phyloP scores from a whole-genome alignment of 2,888 invertebrate species.

The Busseola fusca region DNA sequence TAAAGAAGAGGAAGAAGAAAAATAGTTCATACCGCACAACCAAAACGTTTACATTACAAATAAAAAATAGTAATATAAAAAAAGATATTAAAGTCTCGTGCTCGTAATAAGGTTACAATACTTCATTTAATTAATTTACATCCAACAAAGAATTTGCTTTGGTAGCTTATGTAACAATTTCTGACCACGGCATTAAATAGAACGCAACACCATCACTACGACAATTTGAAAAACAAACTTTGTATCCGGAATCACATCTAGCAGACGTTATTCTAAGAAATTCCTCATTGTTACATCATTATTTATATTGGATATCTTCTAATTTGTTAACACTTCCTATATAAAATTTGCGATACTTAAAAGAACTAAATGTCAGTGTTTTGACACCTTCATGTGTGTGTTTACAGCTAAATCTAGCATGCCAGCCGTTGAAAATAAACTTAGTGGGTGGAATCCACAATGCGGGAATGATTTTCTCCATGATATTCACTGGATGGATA shows the following conservation, averaged over 20 bases:
- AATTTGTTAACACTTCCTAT: constrained; percentile 34
- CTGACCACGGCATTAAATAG: not conserved
- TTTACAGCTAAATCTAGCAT: constrained; percentile 79
- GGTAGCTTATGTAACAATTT: not conserved
- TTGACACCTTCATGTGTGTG: constrained; percentile 28
- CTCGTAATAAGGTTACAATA: too few relatives aligned
- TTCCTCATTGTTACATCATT: constrained; percentile 26
- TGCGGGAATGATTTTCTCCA: constrained; percentile 90
- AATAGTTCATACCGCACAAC: too few relatives aligned
- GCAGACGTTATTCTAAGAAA: constrained; percentile 16
- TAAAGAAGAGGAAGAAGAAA: too few relatives aligned
- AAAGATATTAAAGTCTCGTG: too few relatives aligned
- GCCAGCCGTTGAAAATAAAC: constrained; percentile 86
- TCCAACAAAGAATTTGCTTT: not conserved
- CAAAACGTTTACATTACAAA: too few relatives aligned
- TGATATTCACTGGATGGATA: constrained; percentile 89
- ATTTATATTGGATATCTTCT: constrained; percentile 23
- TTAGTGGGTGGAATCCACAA: constrained; percentile 89
- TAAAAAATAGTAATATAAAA: too few relatives aligned
- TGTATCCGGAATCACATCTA: constrained; percentile 15
- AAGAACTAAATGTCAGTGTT: constrained; percentile 19
- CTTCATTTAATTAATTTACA: not conserved
- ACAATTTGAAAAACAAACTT: constrained; percentile 31
- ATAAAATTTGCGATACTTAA: constrained; percentile 21
- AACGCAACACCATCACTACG: not conserved